Conservation (phyloP, 92 coral and sea anemone species). For the Ricordea florida region DNA sequence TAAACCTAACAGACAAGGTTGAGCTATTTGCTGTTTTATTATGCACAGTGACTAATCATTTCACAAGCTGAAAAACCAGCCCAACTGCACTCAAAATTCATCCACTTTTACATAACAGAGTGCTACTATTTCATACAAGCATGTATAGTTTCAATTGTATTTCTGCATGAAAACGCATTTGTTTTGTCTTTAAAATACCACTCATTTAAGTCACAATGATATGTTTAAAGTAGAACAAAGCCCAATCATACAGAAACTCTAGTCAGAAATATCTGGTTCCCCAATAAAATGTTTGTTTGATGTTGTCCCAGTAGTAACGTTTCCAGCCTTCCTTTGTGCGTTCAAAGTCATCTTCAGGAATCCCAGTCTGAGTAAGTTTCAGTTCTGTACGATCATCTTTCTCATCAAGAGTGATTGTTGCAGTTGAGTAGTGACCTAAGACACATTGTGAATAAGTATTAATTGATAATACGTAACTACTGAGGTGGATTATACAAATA, state of each 20-base stretch:
- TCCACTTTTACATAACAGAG: no score
- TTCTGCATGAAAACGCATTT: conserved; percentile 32
- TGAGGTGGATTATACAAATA: no score
- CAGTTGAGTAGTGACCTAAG: conserved; percentile 89
- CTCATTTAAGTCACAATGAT: conserved; percentile 1
- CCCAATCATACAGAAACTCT: conserved; percentile 47
- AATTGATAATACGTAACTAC: no score
- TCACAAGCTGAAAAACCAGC: no score
- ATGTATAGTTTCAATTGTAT: no score
- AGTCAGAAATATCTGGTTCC: conserved; percentile 93
- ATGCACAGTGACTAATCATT: no score
- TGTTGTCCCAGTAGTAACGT: conserved; percentile 91
- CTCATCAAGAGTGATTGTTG: conserved; percentile 74
- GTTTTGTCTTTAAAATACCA: not conserved
- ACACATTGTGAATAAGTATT: not conserved
- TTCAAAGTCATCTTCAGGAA: conserved; percentile 89
- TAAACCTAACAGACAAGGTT: no score
- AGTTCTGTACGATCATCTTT: conserved; percentile 89
- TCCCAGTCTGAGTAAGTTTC: conserved; percentile 81
- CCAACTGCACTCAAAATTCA: no score
- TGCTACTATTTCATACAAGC: no score
- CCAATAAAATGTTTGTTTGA: conserved; percentile 87
- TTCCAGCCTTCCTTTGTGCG: conserved; percentile 92
- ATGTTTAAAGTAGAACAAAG: conserved; percentile 25
- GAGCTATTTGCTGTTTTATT: no score